Conservation (phyloP, 2,113 vertebrate genomes). For the Pristiophorus japonicus region DNA sequence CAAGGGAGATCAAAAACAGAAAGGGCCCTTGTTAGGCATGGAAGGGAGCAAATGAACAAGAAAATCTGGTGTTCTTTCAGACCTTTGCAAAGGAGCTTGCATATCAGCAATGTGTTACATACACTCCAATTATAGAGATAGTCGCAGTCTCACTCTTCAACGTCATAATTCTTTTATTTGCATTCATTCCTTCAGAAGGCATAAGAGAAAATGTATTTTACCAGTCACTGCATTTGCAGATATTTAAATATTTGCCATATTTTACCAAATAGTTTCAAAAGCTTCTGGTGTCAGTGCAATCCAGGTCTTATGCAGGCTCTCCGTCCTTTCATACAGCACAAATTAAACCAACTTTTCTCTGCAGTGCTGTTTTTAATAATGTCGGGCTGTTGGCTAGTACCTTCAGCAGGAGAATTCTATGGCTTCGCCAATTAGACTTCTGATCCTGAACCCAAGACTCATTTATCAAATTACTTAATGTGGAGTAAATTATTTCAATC, state of each 20-base stretch:
- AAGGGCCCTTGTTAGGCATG: background rate
- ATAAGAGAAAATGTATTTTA: no score
- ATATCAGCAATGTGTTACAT: background rate
- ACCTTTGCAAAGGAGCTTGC: background rate
- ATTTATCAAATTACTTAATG: background rate
- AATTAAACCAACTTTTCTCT: background rate
- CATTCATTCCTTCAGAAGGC: background rate
- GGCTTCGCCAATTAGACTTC: background rate
- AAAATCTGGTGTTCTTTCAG: background rate
- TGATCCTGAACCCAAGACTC: background rate
- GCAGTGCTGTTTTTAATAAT: background rate
- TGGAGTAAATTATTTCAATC: background rate
- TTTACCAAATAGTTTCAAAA: background rate
- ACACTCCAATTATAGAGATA: background rate
- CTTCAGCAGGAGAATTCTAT: background rate
- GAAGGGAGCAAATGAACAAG: background rate
- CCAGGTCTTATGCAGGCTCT: background rate
- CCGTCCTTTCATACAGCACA: background rate
- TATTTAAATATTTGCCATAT: background rate
- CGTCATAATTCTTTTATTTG: background rate
- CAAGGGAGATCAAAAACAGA: background rate
- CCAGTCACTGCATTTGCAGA: background rate
- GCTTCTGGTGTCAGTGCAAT: background rate
- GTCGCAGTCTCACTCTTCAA: background rate
- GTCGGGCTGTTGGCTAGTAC: background rate